A percentile compares a stretch with the other conserved stretches of the same genome.
Conservation (phyloP, 2,888 invertebrate genomes). For the Nysson spinosus region DNA sequence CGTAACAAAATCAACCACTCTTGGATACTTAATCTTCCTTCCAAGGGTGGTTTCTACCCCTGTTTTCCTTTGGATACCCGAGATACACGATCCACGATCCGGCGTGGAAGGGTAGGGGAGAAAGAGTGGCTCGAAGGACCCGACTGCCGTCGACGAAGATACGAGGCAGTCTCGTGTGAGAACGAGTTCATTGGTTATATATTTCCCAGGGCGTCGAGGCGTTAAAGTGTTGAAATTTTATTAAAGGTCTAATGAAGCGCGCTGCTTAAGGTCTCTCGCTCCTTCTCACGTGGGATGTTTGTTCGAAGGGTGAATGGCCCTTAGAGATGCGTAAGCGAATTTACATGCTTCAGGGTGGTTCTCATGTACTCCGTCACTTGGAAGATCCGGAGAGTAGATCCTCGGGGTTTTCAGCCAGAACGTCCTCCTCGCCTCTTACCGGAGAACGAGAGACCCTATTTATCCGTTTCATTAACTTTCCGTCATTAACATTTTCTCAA, state of each 20-base stretch:
- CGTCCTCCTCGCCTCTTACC: constrained; percentile 41
- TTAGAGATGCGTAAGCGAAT: constrained; percentile 64
- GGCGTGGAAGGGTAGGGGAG: constrained; percentile 48
- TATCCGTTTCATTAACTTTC: constrained; percentile 55
- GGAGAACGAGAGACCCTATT: constrained; percentile 41
- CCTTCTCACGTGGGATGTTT: constrained; percentile 59
- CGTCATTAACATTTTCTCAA: constrained; percentile 57
- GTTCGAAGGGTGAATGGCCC: constrained; percentile 64
- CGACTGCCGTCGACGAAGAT: constrained; percentile 60
- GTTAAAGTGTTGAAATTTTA: constrained; percentile 72
- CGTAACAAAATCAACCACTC: constrained; percentile 13
- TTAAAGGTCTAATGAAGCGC: constrained; percentile 70
- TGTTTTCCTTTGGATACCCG: constrained; percentile 56
- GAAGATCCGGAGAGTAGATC: constrained; percentile 54
- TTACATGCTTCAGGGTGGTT: constrained; percentile 63
- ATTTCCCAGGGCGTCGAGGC: constrained; percentile 64
- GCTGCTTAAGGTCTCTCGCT: constrained; percentile 63
- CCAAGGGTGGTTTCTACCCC: constrained; percentile 49
- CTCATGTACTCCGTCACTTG: constrained; percentile 56
- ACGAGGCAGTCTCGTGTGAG: constrained; percentile 65
- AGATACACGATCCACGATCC: no score
- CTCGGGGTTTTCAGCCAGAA: constrained; percentile 59
- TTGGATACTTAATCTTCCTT: constrained; percentile 36
- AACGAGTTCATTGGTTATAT: constrained; percentile 74
- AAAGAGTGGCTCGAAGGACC: constrained; percentile 57